A percentile compares a stretch with the other conserved stretches of the same genome.
These are phyloP conservation scores for Clarias fuscus DNA, from an alignment of 2,797 vertebrate genomes.

Conservation along the genomic window DNA sequence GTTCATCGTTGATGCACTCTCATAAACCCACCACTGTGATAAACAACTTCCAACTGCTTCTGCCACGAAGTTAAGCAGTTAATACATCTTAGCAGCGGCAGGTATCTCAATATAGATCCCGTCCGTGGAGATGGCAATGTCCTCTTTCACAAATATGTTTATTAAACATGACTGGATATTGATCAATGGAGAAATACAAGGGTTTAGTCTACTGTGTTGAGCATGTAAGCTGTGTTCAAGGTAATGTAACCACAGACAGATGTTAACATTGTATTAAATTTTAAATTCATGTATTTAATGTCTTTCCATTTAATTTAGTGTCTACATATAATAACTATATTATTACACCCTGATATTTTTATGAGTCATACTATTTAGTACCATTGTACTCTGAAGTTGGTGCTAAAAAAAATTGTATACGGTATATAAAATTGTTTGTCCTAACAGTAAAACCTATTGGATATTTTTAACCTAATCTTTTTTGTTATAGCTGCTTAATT, in stretches of 20 bases:
- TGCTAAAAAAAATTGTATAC: not conserved
- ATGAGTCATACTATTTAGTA: not conserved
- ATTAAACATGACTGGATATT: conserved; percentile 43
- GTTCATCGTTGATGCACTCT: conserved; percentile 44
- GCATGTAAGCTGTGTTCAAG: not conserved
- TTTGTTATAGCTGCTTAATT: not conserved
- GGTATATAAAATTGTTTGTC: not conserved
- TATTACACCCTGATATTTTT: not conserved
- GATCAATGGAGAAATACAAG: conserved; percentile 32
- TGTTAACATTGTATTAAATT: not conserved
- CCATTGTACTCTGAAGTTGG: not conserved
- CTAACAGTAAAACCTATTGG: not conserved
- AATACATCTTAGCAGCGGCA: conserved; percentile 46
- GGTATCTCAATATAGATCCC: conserved; percentile 35
- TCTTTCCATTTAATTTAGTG: not conserved
- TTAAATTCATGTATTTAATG: not conserved
- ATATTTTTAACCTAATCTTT: not conserved
- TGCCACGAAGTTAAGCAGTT: conserved; percentile 33
- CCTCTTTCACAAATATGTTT: conserved; percentile 48
- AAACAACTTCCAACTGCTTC: conserved; percentile 52
- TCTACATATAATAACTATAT: not conserved
- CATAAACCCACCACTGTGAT: conserved; percentile 45
- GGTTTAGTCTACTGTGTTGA: conserved; percentile 1
- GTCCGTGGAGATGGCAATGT: conserved; percentile 5
- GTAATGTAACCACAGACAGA: not conserved